These are phyloP conservation scores for Diarsia rubi DNA, from an alignment of 2,888 invertebrate genomes.

Conservation along the genomic window DNA sequence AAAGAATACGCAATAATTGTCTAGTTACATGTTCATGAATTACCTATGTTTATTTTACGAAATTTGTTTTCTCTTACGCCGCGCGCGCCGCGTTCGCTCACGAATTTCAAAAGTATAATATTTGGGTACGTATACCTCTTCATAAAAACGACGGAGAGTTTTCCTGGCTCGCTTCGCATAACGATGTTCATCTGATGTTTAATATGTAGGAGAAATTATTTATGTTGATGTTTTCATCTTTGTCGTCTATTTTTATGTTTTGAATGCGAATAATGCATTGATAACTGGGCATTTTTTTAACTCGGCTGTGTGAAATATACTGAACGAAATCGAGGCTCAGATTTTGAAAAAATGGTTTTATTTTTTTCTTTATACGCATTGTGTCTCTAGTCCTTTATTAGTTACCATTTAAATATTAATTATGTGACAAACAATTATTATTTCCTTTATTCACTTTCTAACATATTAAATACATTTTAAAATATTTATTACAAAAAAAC, in stretches of 20 bases:
- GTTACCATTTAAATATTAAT: background rate
- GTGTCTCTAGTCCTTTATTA: background rate
- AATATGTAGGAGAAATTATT: conserved; percentile 58
- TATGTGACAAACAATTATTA: background rate
- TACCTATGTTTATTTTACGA: conserved; percentile 60
- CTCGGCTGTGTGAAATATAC: background rate
- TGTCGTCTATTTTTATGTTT: background rate
- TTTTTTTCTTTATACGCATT: background rate
- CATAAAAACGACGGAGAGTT: conserved; percentile 70
- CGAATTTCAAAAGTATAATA: conserved; percentile 64
- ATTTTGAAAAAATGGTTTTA: background rate
- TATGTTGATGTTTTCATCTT: conserved; percentile 34
- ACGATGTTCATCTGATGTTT: conserved; percentile 73
- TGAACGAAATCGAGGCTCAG: background rate
- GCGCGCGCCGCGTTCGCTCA: conserved; percentile 42
- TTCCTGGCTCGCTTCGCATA: conserved; percentile 63
- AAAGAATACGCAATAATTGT: conserved; percentile 62
- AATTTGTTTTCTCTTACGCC: conserved; percentile 59
- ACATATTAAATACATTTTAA: too few relatives aligned
- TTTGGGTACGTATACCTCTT: conserved; percentile 68
- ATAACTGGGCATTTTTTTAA: background rate
- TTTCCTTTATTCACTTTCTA: too few relatives aligned
- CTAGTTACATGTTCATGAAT: conserved; percentile 59
- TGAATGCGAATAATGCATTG: conserved; percentile 6
- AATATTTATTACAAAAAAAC: too few relatives aligned